Evolutionary conservation across 2,888 invertebrate genomes (phyloP), one percentile per base, ranked within the genome.

Genomic region (Idaea dimidiata): DNA sequence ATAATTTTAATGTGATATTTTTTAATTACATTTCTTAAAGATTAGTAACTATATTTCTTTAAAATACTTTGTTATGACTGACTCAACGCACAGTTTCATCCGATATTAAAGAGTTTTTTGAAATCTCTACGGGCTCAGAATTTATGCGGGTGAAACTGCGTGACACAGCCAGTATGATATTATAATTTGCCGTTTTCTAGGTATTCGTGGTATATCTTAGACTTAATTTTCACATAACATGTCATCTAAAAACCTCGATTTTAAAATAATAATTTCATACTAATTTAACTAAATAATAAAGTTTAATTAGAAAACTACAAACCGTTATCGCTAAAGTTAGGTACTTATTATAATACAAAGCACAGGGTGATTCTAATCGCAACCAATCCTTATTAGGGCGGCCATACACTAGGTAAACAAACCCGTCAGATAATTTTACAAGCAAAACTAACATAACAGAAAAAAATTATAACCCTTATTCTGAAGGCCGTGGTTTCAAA

Each of bases 331-430:
- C 43, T 43, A 43, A 43, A 43, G 43, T 43, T 43, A 43, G 10
- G 43, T 43, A 43, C 43, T 43, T 43, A 43, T 43, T 14, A 43
- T 43, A 43, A 14, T 43, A 72, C 71, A 62, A 66, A 68, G 62
- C 64, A 61, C 60, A 61, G 61, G 60, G 43, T 62, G 57, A 17
- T 24, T 43, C 18, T 43, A 43, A 43, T 43, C 43, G 43, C 43
- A 10, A 43, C 43, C 43, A 14, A 43, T 43, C 14, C 43, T 43
- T 6, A 32, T 32, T 8, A 43, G 14, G 43, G 43, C 14, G 0
- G 14, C 43, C 14, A 14, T 43, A 43, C 10, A 43, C 43, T 8
- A 59, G 33, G 58, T 59, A 62, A 57, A 43, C 56, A 58, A 8
- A 60, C 43, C 43, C 14, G 8, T 43, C 1, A 24, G 5, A 24